Evolutionary conservation across 1,140 invertebrate species (phyloP), one percentile per base, ranked within the genome.

Genomic region (Apolygus lucorum): DNA sequence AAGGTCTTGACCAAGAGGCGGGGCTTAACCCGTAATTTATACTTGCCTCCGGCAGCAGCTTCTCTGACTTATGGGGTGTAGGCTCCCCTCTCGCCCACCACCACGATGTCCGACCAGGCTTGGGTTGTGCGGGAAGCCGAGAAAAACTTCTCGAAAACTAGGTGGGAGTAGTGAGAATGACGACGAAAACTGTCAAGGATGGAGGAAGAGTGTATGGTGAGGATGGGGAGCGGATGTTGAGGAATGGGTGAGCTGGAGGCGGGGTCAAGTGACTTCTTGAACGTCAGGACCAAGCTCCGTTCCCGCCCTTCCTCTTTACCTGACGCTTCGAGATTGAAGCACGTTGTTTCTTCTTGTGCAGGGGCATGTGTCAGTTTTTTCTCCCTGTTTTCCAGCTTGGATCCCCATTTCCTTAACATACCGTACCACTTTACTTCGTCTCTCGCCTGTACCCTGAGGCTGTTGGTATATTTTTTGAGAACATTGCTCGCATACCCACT

Each of bases 251-350:
- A 11, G 34, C 17, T 49, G 22, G 54, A 59, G 54, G 8, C 13
- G 54, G 54, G 54, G 54, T 59, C 54, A 59, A 59, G 54, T 59
- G 54, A 59, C 54, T 59, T 59, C 54, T 59, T 21, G 54, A 59
- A 59, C 54, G 54, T 59, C 54, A 59, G 22, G 22, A 59, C 54
- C 54, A 59, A 59, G 22, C 54, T 8, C 54, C 54, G 2, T 21
- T 21, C 22, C 22, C 11, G 17, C 34, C 34, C 34, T 42, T 4
- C 34, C 4, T 17, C 17, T 17, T 42, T 42, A 42, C 11, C 54
- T 59, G 54, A 59, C 54, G 22, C 11, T 4, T 22, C 22, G 54
- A 24, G 54, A 59, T 59, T 59, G 54, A 59, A 59, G 22, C 54
- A 59, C 54, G 54, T 59, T 17, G 34, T 42, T 42, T 42, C 34